phyloP scores from a whole-genome alignment of 2,888 invertebrate species.

The Bruchidius siliquastri region DNA sequence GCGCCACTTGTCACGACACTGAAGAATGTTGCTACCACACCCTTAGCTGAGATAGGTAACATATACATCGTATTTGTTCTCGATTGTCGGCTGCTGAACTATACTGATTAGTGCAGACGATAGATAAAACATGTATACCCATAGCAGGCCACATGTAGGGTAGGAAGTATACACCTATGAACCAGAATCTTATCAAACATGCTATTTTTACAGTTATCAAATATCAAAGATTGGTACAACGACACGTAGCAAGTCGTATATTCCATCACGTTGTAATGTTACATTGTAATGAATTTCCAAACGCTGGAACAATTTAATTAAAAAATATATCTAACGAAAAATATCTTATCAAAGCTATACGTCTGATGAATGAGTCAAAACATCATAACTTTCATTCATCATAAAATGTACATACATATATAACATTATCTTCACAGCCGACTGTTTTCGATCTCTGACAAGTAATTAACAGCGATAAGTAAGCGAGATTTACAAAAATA shows the following conservation, averaged over 20 bases:
- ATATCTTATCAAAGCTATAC: background rate
- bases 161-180: too few species aligned
- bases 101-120: too few species aligned
- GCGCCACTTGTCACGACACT: too few species aligned
- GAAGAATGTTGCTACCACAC: too few species aligned
- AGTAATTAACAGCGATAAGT: background rate
- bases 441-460: background rate
- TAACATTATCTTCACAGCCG: background rate
- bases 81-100: too few species aligned
- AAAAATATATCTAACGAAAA: background rate
- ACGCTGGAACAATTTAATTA: background rate
- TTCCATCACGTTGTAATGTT: background rate
- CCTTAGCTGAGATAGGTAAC: too few species aligned
- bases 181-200: too few species aligned
- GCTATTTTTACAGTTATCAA: background rate
- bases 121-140: too few species aligned
- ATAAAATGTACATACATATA: background rate
- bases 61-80: too few species aligned
- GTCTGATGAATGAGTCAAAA: background rate
- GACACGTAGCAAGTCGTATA: background rate
- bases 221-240: background rate
- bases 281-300: background rate
- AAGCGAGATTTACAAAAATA: background rate
- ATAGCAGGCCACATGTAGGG: too few species aligned
- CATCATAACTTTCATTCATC: background rate